phyloP scores from a whole-genome alignment of 2,888 invertebrate genomes.

The Embidobia sp. region DNA sequence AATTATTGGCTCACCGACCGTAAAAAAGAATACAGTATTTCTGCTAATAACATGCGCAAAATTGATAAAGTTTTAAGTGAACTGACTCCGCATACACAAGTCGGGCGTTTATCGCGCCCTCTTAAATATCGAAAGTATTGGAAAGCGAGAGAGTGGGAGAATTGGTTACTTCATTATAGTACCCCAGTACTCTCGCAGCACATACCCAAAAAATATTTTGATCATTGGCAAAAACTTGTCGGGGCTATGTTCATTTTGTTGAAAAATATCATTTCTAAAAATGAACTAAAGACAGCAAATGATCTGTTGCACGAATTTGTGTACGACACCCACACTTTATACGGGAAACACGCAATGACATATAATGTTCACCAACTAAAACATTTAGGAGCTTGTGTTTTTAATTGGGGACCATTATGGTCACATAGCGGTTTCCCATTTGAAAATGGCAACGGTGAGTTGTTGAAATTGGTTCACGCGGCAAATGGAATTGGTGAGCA shows the following conservation, averaged over 20 bases:
- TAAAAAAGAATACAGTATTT: neutral
- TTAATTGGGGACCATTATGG: too few species aligned
- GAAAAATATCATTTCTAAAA: constrained; percentile 4
- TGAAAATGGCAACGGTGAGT: too few species aligned
- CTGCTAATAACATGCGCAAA: neutral
- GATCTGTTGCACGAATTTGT: constrained; percentile 20
- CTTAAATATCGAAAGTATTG: neutral
- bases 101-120: constrained; percentile 9
- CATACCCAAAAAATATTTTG: constrained; percentile 1
- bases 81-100: constrained; percentile 3
- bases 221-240: constrained; percentile 28
- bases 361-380: constrained; percentile 43
- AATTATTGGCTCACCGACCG: constrained; percentile 36
- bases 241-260: constrained; percentile 12
- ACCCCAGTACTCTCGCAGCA: neutral
- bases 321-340: constrained; percentile 11
- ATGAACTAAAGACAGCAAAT: constrained; percentile 12
- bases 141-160: too few species aligned
- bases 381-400: neutral
- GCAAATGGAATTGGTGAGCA: neutral
- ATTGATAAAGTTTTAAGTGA: neutral
- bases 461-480: neutral
- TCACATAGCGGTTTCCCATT: too few species aligned
- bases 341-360: too few species aligned
- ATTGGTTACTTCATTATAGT: too few species aligned